Conservation (phyloP, 2,113 vertebrate genomes). For the Anser cygnoides region DNA sequence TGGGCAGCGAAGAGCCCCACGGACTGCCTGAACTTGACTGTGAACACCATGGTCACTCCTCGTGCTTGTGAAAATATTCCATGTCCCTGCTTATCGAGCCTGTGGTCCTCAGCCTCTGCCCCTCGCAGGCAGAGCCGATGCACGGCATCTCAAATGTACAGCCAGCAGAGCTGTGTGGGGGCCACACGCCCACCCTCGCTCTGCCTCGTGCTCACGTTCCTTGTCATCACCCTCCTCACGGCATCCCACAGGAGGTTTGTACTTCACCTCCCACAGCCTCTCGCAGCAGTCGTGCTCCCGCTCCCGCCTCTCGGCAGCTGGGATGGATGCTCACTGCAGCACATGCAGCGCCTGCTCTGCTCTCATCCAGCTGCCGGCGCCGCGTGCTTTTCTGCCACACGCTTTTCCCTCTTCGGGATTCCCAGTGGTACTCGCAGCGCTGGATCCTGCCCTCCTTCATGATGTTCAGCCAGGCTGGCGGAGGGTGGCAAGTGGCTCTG, state of each 20-base stretch:
- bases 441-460: neutral
- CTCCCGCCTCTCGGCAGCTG: neutral
- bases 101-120: neutral
- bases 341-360: neutral
- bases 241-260: neutral
- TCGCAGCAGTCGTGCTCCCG: neutral
- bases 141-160: neutral
- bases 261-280: neutral
- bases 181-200: too few species aligned
- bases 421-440: fast-evolving
- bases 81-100: too few species aligned
- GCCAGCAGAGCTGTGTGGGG: too few species aligned
- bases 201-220: neutral
- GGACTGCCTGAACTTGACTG: too few species aligned
- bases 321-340: neutral
- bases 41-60: too few species aligned
- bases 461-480: neutral
- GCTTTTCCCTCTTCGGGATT: neutral
- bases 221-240: neutral
- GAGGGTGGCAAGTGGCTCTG: too few species aligned
- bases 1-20: too few species aligned
- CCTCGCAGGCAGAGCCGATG: neutral
- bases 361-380: neutral
- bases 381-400: neutral
- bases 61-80: neutral